These are phyloP conservation scores for Malacoraja senta DNA, from an alignment of 2,797 vertebrate genomes.

Conservation along the genomic window DNA sequence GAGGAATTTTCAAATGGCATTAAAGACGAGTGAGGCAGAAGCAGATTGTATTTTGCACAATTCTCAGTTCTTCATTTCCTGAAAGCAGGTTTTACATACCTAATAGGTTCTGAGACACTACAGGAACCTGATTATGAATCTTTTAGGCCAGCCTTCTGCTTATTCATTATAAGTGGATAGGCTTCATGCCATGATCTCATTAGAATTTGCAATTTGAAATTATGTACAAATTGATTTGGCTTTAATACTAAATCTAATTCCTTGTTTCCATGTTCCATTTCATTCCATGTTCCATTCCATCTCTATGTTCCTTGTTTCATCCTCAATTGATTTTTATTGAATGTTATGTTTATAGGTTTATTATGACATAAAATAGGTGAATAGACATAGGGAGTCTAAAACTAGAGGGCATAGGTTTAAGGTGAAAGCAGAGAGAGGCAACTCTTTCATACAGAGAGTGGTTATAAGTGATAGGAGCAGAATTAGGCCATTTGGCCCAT, in stretches of 20 bases:
- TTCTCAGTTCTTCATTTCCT: not conserved
- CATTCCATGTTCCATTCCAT: not conserved
- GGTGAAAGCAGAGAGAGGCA: too few species aligned
- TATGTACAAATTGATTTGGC: not conserved
- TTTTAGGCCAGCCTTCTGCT: not conserved
- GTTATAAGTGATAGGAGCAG: too few species aligned
- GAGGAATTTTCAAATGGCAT: not conserved
- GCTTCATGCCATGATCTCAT: not conserved
- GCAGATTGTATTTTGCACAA: not conserved
- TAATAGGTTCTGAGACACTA: not conserved
- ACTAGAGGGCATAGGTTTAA: too few species aligned
- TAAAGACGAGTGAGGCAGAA: not conserved
- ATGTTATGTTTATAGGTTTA: not conserved
- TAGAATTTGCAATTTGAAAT: not conserved
- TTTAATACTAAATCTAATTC: not conserved
- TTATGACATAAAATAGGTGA: too few species aligned
- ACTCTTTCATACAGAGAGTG: too few species aligned
- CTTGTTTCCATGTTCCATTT: not conserved
- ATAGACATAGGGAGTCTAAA: too few species aligned
- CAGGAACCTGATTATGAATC: too few species aligned
- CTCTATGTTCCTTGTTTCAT: too few species aligned
- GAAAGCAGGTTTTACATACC: not conserved
- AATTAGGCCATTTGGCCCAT: too few species aligned
- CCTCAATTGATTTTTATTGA: not conserved
- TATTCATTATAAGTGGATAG: not conserved